Conservation (phyloP, 2,797 vertebrate species). For the Hafferia zeledoni region DNA sequence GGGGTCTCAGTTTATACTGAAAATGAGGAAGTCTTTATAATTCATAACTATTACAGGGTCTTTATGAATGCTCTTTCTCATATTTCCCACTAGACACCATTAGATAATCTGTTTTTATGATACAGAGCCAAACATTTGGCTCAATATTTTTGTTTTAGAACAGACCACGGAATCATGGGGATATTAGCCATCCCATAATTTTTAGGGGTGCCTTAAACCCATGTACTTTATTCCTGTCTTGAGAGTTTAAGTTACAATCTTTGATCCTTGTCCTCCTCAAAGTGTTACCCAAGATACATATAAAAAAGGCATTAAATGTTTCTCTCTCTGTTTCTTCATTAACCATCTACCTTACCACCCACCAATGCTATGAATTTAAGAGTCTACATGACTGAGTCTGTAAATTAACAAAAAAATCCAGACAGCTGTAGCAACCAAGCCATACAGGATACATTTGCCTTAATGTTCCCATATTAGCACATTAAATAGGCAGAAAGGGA, state of each 20-base stretch:
- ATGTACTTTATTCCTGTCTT: slow-evolving; percentile 59
- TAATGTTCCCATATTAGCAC: slow-evolving; percentile 75
- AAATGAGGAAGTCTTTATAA: slow-evolving; percentile 71
- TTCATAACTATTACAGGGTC: slow-evolving; percentile 70
- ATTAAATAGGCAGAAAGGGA: slow-evolving; percentile 73
- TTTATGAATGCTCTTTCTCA: slow-evolving; percentile 73
- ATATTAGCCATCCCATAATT: slow-evolving; percentile 77
- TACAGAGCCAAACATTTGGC: slow-evolving; percentile 68
- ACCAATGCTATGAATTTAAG: slow-evolving; percentile 75
- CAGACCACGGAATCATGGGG: slow-evolving; percentile 65
- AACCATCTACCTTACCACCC: slow-evolving; percentile 74
- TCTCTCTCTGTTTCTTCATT: slow-evolving; percentile 76
- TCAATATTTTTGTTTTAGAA: slow-evolving; percentile 72
- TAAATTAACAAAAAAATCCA: slow-evolving; percentile 75
- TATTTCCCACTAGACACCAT: slow-evolving; percentile 74
- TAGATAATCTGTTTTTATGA: slow-evolving; percentile 79
- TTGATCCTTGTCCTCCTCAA: slow-evolving; percentile 75
- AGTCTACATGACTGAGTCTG: slow-evolving; percentile 70
- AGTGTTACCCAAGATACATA: slow-evolving; percentile 73
- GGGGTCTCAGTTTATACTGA: slow-evolving; percentile 47
- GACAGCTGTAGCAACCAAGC: slow-evolving; percentile 69
- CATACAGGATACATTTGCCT: slow-evolving; percentile 41
- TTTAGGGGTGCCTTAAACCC: slow-evolving; percentile 70
- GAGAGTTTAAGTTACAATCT: slow-evolving; percentile 71
- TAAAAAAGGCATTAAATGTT: slow-evolving; percentile 78